Base-by-base conservation (phyloP, 2,888 invertebrate species). In the Caradrina clavipalpis region DNA sequence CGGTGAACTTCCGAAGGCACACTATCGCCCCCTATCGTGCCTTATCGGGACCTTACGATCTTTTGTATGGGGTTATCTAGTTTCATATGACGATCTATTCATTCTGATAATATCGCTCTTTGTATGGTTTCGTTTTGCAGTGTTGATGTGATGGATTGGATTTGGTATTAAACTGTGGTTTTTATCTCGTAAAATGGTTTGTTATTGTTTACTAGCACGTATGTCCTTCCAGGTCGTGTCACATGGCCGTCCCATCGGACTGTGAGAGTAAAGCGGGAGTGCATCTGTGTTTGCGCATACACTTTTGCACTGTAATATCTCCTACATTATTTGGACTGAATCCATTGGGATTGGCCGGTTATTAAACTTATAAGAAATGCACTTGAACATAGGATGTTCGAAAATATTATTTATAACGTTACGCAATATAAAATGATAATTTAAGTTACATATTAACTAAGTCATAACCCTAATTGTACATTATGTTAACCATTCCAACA, bases 11-110 rank as follows among this genome's bases (percentile, higher is more conserved):
- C 89, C 90, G 89, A 88, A 87, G 87, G 84, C 78, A 82, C 89
- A 88, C 87, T 91, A 91, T 89, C 90, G 88, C 87, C 89, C 84
- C 68, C 85, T 84, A 85, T 86, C 82, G 81, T 73, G 72, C 81
- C 80, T 86, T 86, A 88, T 87, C 87, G 76, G 73, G 72, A 76
- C 78, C 80, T 82, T 78, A 78, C 80, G 80, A 86, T 88, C 88
- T 87, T 80, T 82, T 78, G 82, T 80, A 76, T 61, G 73, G 69
- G 82, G 73, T 78, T 80, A 79, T 82, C 82, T 84, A 71, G 84
- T 83, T 78, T 63, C 76, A 74, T 78, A 81, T 79, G 79, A 78
- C 76, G 68, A 83, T 81, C 77, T 81, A 73, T 83, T 82, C 74
- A 76, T 73, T 81, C 70, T 62, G 81, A 81, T 82, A 77, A 76